These are phyloP conservation scores for Lasius fuliginosus DNA, from an alignment of 2,888 invertebrate genomes.

Conservation along the genomic window DNA sequence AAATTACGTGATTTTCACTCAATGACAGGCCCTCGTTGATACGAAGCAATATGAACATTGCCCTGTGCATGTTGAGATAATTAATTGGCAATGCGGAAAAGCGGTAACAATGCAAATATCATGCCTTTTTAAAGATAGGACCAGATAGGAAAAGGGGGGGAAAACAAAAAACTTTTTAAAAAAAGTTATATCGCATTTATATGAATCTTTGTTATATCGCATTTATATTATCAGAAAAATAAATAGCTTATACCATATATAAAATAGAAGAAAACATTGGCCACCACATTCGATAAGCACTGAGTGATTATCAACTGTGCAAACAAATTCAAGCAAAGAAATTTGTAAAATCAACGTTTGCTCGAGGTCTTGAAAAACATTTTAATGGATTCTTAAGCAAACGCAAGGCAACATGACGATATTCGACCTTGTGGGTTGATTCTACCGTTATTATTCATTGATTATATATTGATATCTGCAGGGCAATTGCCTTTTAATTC, in stretches of 20 bases:
- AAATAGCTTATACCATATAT: slow-evolving; percentile 23
- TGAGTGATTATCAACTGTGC: slow-evolving; percentile 78
- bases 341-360: slow-evolving; percentile 81
- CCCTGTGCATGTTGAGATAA: too few species aligned
- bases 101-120: too few species aligned
- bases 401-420: slow-evolving; percentile 49
- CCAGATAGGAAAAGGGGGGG: neutral
- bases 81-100: too few species aligned
- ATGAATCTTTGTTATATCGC: neutral
- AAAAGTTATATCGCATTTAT: neutral
- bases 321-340: slow-evolving; percentile 76
- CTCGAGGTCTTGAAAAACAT: slow-evolving; percentile 74
- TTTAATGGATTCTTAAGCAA: slow-evolving; percentile 76
- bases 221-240: slow-evolving; percentile 5
- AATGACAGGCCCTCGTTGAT: too few species aligned
- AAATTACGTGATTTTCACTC: too few species aligned
- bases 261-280: slow-evolving; percentile 58
- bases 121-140: too few species aligned
- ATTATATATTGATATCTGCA: neutral
- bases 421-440: slow-evolving; percentile 30
- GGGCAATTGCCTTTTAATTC: neutral
- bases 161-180: neutral
- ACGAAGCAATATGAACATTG: too few species aligned
- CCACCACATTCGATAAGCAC: slow-evolving; percentile 68
- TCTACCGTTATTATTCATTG: slow-evolving; percentile 10